Evolutionary conservation across 2,888 invertebrate species (phyloP).

Genomic region (Polyommatus icarus): DNA sequence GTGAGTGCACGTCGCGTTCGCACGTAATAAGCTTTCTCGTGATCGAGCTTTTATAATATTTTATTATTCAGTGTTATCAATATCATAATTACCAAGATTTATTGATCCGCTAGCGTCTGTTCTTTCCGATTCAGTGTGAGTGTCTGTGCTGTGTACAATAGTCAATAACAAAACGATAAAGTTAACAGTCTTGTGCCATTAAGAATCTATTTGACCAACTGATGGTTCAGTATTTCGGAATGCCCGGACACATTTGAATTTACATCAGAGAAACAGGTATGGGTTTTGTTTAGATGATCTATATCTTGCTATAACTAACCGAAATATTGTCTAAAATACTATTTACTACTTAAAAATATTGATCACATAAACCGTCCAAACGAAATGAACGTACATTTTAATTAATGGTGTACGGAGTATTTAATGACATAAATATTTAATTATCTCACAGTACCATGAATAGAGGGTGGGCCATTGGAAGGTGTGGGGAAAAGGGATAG

Average conservation of each 20-base stretch:
- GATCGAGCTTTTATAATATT: slow-evolving; percentile 66
- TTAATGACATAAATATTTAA: slow-evolving; percentile 75
- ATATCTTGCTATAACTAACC: neutral
- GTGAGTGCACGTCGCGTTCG: slow-evolving; percentile 47
- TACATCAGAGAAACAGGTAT: slow-evolving; percentile 11
- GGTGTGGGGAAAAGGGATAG: slow-evolving; percentile 61
- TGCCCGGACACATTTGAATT: slow-evolving; percentile 28
- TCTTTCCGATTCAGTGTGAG: neutral
- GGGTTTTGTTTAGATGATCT: neutral
- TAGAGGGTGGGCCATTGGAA: slow-evolving; percentile 57
- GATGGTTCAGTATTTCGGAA: slow-evolving; percentile 22
- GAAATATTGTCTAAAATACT: neutral
- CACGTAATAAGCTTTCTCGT: slow-evolving; percentile 56
- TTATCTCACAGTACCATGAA: slow-evolving; percentile 69
- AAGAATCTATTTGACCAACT: slow-evolving; percentile 21
- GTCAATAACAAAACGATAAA: slow-evolving; percentile 37
- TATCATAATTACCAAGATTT: slow-evolving; percentile 45
- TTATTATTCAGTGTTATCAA: slow-evolving; percentile 11
- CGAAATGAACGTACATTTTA: slow-evolving; percentile 23
- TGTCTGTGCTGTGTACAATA: slow-evolving; percentile 50
- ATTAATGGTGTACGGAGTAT: slow-evolving; percentile 46
- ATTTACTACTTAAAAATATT: neutral
- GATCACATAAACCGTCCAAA: neutral
- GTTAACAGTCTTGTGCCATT: slow-evolving; percentile 36
- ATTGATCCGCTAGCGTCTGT: neutral